phyloP scores from a whole-genome alignment of 1,140 invertebrate species.

The Aphelenchoides fujianensis region DNA sequence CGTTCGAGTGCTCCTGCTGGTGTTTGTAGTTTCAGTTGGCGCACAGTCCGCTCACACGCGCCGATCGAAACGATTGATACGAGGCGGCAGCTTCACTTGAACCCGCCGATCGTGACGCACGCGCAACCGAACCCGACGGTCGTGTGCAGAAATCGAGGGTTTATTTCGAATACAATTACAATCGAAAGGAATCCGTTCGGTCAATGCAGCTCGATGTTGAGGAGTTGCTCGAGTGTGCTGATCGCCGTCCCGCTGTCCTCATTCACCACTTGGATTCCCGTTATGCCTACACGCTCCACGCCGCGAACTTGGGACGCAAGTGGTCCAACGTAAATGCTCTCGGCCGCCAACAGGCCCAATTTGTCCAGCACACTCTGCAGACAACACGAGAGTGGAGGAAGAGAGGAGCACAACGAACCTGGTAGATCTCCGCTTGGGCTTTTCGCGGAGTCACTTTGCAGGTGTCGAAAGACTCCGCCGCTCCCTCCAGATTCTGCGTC shows the following conservation, averaged over 20 bases:
- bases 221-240: not conserved
- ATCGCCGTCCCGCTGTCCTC: not conserved
- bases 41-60: too few relatives aligned
- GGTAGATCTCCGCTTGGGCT: not conserved
- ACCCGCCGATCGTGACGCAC: too few relatives aligned
- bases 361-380: not conserved
- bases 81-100: too few relatives aligned
- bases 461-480: not conserved
- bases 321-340: not conserved
- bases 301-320: not conserved
- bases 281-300: not conserved
- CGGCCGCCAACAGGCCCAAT: not conserved
- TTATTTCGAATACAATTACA: too few relatives aligned
- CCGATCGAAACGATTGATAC: too few relatives aligned
- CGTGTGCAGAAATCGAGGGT: too few relatives aligned
- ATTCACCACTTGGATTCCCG: not conserved
- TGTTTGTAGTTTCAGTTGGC: too few relatives aligned
- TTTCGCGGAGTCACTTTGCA: not conserved
- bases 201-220: not conserved
- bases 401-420: not conserved
- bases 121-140: too few relatives aligned
- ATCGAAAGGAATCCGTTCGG: too few relatives aligned
- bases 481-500: not conserved
- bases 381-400: not conserved
- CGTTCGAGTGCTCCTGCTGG: too few relatives aligned